These are phyloP conservation scores for Hipparchia sbordonii DNA, from an alignment of 2,888 invertebrate genomes.

Conservation along the genomic window DNA sequence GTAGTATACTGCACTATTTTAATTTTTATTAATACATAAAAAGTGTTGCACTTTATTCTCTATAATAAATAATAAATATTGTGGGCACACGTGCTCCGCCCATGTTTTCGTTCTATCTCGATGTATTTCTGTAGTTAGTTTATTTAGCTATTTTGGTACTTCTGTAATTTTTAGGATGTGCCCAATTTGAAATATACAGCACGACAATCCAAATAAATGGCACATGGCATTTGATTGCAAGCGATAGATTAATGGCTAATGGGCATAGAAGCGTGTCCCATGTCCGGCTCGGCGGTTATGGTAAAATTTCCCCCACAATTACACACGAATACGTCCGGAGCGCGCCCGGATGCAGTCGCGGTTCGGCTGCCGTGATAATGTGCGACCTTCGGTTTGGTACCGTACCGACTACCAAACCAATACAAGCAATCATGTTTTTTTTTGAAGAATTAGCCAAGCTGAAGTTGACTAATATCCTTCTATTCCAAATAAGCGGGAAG, in stretches of 20 bases:
- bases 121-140: no score
- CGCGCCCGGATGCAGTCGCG: constrained; percentile 75
- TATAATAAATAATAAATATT: no score
- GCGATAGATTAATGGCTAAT: constrained; percentile 60
- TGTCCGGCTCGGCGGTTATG: constrained; percentile 62
- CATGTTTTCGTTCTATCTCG: no score
- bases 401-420: constrained; percentile 2
- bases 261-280: constrained; percentile 73
- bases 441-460: not conserved
- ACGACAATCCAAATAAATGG: constrained; percentile 9
- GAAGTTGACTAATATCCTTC: no score
- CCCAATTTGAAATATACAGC: constrained; percentile 22
- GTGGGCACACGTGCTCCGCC: no score
- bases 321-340: constrained; percentile 75
- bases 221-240: constrained; percentile 31
- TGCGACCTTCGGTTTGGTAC: constrained; percentile 50
- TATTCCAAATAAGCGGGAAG: no score
- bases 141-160: not conserved
- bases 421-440: not conserved
- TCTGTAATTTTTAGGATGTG: constrained; percentile 21
- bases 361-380: constrained; percentile 66
- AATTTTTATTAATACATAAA: no score
- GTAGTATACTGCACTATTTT: no score
- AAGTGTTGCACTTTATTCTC: no score
- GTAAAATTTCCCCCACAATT: constrained; percentile 80